These are phyloP conservation scores for Xestia rhomboidea DNA, from an alignment of 2,888 invertebrate genomes.

Conservation along the genomic window DNA sequence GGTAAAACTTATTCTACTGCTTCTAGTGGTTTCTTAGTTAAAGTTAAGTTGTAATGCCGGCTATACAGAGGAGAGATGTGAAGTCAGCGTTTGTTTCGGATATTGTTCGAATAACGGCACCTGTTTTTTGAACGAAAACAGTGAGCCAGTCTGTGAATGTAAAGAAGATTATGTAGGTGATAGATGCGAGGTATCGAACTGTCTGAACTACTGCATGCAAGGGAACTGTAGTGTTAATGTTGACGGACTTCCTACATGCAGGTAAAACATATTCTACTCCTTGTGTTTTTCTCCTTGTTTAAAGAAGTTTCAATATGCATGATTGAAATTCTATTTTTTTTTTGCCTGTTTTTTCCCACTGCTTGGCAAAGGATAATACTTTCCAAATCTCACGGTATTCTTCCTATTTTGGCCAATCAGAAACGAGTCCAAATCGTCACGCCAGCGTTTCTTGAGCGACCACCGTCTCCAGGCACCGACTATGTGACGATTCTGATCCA, in stretches of 20 bases:
- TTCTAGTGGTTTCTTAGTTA: too few relatives aligned
- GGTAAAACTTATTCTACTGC: background rate
- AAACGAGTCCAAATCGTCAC: too few relatives aligned
- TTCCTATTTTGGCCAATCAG: too few relatives aligned
- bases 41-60: background rate
- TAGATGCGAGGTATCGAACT: background rate
- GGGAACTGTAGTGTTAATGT: background rate
- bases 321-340: background rate
- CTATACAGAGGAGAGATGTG: background rate
- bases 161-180: background rate
- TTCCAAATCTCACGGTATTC: too few relatives aligned
- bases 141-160: slow-evolving; percentile 3
- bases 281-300: background rate
- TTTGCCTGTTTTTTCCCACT: too few relatives aligned
- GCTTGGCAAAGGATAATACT: too few relatives aligned
- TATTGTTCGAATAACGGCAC: background rate
- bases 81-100: background rate
- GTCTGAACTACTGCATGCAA: slow-evolving; percentile 6
- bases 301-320: too few relatives aligned
- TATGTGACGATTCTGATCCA: too few relatives aligned
- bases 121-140: background rate
- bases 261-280: background rate
- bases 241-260: background rate
- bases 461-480: too few relatives aligned
- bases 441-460: too few relatives aligned